Evolutionary conservation across 2,113 vertebrate species (phyloP).

Genomic region (Myotis yumanensis): DNA sequence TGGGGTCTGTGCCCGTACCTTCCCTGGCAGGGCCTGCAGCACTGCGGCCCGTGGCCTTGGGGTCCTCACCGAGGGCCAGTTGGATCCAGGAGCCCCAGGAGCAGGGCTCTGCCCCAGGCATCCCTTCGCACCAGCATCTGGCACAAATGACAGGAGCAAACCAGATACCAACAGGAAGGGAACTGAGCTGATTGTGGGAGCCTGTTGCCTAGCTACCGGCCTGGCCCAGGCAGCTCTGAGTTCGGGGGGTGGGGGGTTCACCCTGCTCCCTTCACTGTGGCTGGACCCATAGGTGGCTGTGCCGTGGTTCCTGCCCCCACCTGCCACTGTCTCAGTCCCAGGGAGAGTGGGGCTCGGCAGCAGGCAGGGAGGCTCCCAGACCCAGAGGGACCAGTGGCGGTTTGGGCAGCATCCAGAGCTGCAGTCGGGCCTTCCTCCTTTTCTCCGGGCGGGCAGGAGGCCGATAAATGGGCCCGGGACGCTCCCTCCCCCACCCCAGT

Average conservation of each 20-base stretch:
- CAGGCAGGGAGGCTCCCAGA: not conserved
- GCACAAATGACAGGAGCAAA: not conserved
- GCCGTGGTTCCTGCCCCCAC: not conserved
- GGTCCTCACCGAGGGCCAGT: not conserved
- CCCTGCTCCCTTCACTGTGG: not conserved
- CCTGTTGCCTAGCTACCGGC: conserved; percentile 65
- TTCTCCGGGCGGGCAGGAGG: not conserved
- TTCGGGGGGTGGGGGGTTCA: not conserved
- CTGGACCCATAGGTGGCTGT: not conserved
- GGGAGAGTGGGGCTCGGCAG: not conserved
- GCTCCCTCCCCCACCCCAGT: not conserved
- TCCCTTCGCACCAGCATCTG: not conserved
- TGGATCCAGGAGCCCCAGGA: not conserved
- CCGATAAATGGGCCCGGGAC: not conserved
- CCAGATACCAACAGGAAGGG: conserved; percentile 46
- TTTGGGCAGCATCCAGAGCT: not conserved
- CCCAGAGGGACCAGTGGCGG: too few relatives aligned
- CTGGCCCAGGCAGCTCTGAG: not conserved
- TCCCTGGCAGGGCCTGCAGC: not conserved
- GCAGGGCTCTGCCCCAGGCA: not conserved
- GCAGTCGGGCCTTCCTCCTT: not conserved
- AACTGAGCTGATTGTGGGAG: conserved; percentile 38
- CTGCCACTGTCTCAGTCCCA: not conserved
- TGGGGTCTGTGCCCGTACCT: not conserved
- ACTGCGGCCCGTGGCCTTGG: not conserved